phyloP scores from a whole-genome alignment of 2,888 invertebrate genomes.

The Phaonia tiefii region DNA sequence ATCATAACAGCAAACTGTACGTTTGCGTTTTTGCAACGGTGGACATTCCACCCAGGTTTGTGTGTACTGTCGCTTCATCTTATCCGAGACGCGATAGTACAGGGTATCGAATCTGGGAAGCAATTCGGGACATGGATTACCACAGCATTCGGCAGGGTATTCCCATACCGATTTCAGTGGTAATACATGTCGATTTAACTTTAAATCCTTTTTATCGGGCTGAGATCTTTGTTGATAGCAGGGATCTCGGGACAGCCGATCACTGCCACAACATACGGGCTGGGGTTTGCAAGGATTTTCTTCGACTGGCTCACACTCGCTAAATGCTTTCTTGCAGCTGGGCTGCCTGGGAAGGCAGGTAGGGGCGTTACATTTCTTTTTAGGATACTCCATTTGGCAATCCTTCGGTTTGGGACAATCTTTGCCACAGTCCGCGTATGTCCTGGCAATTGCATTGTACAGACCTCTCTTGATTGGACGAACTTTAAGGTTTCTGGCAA shows the following conservation, averaged over 20 bases:
- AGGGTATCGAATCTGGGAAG: conserved; percentile 67
- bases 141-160: conserved; percentile 62
- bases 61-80: conserved; percentile 72
- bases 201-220: conserved; percentile 9
- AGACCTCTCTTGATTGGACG: not conserved
- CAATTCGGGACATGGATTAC: conserved; percentile 64
- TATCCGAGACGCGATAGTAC: conserved; percentile 71
- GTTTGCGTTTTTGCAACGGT: conserved; percentile 66
- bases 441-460: conserved; percentile 28
- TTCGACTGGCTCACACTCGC: not conserved
- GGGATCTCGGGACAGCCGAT: conserved; percentile 27
- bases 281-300: not conserved
- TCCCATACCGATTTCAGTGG: conserved; percentile 29
- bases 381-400: conserved; percentile 35
- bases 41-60: conserved; percentile 75
- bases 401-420: not conserved
- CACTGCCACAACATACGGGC: conserved; percentile 29
- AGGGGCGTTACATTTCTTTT: conserved; percentile 10
- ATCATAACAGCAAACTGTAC: conserved; percentile 69
- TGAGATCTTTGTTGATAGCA: conserved; percentile 13
- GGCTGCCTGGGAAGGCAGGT: conserved; percentile 23
- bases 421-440: conserved; percentile 6
- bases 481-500: not conserved
- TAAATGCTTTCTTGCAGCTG: not conserved
- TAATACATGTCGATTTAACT: not conserved